Evolutionary conservation across 2,797 vertebrate genomes (phyloP).

Genomic region (Linurgus olivaceus): DNA sequence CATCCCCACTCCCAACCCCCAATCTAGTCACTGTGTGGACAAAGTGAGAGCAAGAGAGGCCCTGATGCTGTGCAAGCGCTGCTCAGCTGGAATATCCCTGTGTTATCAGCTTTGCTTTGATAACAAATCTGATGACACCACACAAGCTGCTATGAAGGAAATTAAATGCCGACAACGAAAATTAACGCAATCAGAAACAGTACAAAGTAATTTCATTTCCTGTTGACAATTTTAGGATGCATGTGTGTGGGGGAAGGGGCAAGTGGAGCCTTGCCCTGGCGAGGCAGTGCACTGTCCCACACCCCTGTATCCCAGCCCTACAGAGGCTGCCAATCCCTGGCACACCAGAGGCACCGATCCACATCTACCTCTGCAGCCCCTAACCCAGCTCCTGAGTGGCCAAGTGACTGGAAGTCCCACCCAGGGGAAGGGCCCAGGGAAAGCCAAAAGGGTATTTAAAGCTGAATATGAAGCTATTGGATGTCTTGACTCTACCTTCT

Average conservation of each 20-base stretch:
- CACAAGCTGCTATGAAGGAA: neutral
- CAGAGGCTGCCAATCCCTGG: neutral
- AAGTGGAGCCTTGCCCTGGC: rapidly evolving
- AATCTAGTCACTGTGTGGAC: neutral
- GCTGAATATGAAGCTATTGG: too few species aligned
- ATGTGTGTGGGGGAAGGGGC: neutral
- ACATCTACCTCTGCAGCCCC: neutral
- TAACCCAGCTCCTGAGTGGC: neutral
- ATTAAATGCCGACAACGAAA: neutral
- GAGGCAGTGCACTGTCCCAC: too few species aligned
- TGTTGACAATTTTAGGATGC: neutral
- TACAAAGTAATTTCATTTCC: neutral
- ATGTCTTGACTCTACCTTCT: neutral
- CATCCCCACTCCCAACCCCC: neutral
- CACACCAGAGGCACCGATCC: neutral
- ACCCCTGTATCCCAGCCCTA: neutral
- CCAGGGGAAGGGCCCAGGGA: too few species aligned
- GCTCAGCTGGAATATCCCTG: neutral
- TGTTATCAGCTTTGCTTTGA: neutral
- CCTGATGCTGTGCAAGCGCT: neutral
- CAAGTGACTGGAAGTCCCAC: neutral
- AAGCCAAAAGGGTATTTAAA: neutral
- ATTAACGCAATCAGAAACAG: neutral
- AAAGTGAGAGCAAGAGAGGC: neutral
- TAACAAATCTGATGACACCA: neutral